These are phyloP conservation scores for Columba livia DNA, from an alignment of 2,113 vertebrate species.

Conservation along the genomic window DNA sequence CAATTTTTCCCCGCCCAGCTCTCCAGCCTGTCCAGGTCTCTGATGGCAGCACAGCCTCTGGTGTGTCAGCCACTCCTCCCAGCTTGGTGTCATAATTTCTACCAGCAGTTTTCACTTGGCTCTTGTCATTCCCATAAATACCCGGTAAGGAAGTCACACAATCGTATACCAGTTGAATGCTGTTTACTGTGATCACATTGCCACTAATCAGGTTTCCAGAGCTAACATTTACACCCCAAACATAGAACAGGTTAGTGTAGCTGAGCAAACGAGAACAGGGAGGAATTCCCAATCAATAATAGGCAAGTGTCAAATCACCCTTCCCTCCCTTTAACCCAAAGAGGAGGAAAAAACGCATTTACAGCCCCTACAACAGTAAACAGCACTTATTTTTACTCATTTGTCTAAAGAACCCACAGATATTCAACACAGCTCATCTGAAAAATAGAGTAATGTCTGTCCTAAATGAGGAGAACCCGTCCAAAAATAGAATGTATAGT, in stretches of 20 bases:
- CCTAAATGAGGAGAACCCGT: neutral
- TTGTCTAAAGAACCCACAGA: neutral
- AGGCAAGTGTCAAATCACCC: neutral
- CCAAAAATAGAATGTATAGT: neutral
- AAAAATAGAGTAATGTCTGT: neutral
- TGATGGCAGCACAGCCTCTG: no score
- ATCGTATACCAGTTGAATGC: neutral
- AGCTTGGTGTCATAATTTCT: neutral
- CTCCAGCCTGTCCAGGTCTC: no score
- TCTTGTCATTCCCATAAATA: neutral
- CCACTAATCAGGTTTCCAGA: neutral
- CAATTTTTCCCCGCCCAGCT: no score
- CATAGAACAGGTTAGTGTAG: neutral
- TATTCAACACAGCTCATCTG: neutral
- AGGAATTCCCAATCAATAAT: neutral
- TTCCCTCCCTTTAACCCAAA: neutral
- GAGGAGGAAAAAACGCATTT: neutral
- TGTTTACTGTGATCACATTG: neutral
- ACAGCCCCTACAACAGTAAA: neutral
- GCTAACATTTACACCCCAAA: neutral
- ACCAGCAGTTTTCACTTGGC: neutral
- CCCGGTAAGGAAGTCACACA: neutral
- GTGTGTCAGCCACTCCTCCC: no score
- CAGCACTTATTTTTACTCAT: neutral
- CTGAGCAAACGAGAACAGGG: neutral